Percentiles rank a stretch among this genome's conserved stretches.
Conservation (phyloP, 53 echinoderm and acorn worm species). For the Paelopatides confundens region DNA sequence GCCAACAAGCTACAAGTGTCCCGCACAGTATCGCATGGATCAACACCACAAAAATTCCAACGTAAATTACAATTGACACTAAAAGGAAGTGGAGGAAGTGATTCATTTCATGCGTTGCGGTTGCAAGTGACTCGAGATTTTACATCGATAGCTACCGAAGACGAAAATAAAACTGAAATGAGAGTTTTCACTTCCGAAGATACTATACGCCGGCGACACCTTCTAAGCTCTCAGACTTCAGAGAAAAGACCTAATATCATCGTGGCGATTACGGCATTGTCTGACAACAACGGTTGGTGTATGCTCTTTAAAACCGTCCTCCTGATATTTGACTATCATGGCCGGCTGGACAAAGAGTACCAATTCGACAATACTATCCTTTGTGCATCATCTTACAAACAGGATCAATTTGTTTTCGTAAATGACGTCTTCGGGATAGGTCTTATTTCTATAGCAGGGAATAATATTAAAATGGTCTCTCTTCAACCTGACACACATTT, state of each 20-base stretch:
- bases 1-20: neutral
- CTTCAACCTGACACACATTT: neutral
- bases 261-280: neutral
- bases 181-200: neutral
- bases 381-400: neutral
- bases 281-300: slow-evolving; percentile 3
- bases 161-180: neutral
- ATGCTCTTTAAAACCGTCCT: neutral
- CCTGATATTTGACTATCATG: slow-evolving; percentile 9
- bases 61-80: neutral
- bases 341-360: neutral
- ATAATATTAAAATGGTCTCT: neutral
- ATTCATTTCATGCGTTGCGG: neutral
- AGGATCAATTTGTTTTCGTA: neutral
- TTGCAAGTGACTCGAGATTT: neutral
- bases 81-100: neutral
- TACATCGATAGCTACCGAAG: neutral
- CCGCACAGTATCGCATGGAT: neutral
- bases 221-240: neutral
- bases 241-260: neutral
- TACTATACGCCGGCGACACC: neutral
- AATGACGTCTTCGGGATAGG: neutral
- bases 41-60: neutral
- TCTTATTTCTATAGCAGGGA: neutral
- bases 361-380: neutral